Evolutionary conservation across 2,797 vertebrate species (phyloP).

Genomic region (Chrysocyon brachyurus): DNA sequence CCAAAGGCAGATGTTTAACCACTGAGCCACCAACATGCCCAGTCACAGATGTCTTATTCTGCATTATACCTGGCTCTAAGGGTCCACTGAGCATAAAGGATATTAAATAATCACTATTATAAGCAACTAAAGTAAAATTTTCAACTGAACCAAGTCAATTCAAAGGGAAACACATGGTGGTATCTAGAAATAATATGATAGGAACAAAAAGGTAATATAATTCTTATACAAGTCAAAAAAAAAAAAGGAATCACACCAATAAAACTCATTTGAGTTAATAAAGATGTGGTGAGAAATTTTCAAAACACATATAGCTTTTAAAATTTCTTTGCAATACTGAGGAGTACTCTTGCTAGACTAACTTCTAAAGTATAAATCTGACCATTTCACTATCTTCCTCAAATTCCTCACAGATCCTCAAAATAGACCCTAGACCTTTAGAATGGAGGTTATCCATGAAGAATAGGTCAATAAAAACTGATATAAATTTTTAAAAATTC

Average conservation of each 20-base stretch:
- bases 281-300: slow-evolving; percentile 30
- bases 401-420: slow-evolving; percentile 13
- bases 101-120: neutral
- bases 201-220: neutral
- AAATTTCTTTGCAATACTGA: neutral
- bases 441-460: slow-evolving; percentile 7
- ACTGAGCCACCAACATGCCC: too few relatives aligned
- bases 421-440: neutral
- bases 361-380: slow-evolving; percentile 51
- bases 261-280: slow-evolving; percentile 5
- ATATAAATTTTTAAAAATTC: neutral
- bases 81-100: neutral
- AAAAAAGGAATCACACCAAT: neutral
- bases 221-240: neutral
- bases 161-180: neutral
- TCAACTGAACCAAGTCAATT: neutral
- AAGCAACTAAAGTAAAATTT: slow-evolving; percentile 5
- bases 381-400: slow-evolving; percentile 35
- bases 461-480: neutral
- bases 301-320: neutral
- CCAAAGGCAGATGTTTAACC: too few relatives aligned
- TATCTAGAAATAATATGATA: neutral
- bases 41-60: neutral
- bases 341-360: neutral
- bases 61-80: neutral